These are phyloP conservation scores for Tricholauxania praeusta DNA, from an alignment of 2,888 invertebrate genomes.

Conservation along the genomic window DNA sequence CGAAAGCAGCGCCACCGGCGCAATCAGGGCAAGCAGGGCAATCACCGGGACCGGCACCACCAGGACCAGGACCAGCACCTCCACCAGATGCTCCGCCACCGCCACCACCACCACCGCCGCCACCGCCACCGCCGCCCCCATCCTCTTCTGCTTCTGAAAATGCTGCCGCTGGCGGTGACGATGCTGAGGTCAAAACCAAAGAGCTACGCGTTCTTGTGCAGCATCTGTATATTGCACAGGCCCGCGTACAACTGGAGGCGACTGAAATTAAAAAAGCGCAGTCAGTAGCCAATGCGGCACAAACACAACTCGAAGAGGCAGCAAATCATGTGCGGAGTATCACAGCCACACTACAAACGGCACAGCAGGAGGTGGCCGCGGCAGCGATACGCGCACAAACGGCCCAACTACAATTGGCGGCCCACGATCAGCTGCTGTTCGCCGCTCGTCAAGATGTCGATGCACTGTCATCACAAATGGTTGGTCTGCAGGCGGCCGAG, in stretches of 20 bases:
- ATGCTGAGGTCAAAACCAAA: constrained; percentile 44
- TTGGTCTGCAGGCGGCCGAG: constrained; percentile 64
- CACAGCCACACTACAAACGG: constrained; percentile 62
- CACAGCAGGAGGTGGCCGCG: constrained; percentile 66
- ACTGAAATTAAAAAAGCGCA: constrained; percentile 65
- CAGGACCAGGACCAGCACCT: neutral
- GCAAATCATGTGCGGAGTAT: constrained; percentile 65
- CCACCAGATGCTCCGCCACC: constrained; percentile 10
- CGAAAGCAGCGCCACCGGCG: neutral
- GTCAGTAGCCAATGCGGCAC: constrained; percentile 63
- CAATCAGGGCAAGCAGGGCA: no score
- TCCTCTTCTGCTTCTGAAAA: neutral
- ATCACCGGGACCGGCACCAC: neutral
- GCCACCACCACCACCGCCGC: neutral
- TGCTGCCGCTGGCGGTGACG: neutral
- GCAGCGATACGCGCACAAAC: constrained; percentile 66
- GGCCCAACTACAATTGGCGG: constrained; percentile 66
- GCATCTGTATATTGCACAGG: constrained; percentile 65
- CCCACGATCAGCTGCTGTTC: constrained; percentile 67
- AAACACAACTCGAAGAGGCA: constrained; percentile 63
- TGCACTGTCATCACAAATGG: constrained; percentile 66
- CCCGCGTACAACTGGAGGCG: constrained; percentile 66
- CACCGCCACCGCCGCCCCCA: constrained; percentile 5
- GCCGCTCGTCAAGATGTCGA: constrained; percentile 68
- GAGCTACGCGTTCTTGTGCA: constrained; percentile 61